Percentiles rank a stretch among this genome's conserved stretches.
Evolutionary conservation across 1,140 invertebrate genomes (phyloP).

Genomic region (Sarcophaga peregrina): DNA sequence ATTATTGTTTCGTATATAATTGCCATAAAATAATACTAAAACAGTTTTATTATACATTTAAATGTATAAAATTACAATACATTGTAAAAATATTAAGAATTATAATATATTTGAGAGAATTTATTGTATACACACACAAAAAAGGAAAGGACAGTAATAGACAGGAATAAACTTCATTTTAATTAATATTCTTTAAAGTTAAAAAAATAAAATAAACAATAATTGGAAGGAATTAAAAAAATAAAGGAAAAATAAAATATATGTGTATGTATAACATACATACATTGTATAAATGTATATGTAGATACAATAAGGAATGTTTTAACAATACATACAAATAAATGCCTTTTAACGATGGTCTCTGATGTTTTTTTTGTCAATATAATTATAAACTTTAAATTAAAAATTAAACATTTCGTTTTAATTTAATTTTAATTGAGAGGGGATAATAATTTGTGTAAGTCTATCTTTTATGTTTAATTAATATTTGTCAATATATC

Average conservation of each 20-base stretch:
- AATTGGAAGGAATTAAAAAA: slow-evolving; percentile 29
- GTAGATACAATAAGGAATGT: neutral
- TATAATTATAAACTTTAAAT: neutral
- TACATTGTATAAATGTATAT: neutral
- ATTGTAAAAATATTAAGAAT: neutral
- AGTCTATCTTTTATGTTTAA: neutral
- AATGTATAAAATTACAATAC: neutral
- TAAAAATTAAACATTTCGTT: neutral
- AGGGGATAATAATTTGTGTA: no score
- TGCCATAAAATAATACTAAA: slow-evolving; percentile 15
- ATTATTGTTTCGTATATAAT: neutral
- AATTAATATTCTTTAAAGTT: neutral
- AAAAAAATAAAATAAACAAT: slow-evolving; percentile 12
- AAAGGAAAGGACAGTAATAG: neutral
- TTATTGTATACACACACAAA: neutral
- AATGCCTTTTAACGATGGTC: slow-evolving; percentile 38
- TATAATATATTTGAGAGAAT: neutral
- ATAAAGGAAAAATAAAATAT: slow-evolving; percentile 13
- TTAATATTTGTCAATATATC: neutral
- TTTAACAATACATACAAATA: slow-evolving; percentile 32
- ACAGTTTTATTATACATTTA: neutral
- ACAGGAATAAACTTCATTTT: neutral
- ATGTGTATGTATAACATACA: neutral
- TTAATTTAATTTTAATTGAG: neutral
- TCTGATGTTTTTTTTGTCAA: neutral